Percentiles rank a stretch among this genome's conserved stretches.
phyloP scores from a whole-genome alignment of 1,140 invertebrate genomes.

The Drosophila virilis region DNA sequence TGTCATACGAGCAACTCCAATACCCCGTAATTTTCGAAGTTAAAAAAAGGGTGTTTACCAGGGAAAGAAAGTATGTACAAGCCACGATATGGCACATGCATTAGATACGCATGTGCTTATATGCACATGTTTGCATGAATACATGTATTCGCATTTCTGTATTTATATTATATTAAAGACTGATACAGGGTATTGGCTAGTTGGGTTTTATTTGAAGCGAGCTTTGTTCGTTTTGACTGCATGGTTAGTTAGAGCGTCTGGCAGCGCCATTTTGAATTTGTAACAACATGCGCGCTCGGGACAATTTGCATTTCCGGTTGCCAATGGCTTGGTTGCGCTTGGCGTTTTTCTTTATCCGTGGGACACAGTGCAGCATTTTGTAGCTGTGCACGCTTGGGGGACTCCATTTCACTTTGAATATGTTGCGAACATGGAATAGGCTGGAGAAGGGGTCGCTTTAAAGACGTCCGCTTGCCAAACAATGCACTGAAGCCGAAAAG shows the following conservation, averaged over 20 bases:
- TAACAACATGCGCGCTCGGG: constrained; percentile 73
- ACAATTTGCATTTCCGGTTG: constrained; percentile 80
- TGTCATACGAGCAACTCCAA: constrained; percentile 17
- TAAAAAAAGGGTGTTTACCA: not conserved
- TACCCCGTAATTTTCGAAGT: not conserved
- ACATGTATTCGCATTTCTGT: too few relatives aligned
- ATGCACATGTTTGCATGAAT: too few relatives aligned
- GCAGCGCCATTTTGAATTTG: constrained; percentile 76
- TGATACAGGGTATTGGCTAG: not conserved
- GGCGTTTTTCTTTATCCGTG: constrained; percentile 12
- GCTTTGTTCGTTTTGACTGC: constrained; percentile 41
- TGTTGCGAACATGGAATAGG: not conserved
- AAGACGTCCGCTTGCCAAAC: constrained; percentile 54
- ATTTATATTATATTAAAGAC: too few relatives aligned
- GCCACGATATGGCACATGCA: too few relatives aligned
- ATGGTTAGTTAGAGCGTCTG: constrained; percentile 67
- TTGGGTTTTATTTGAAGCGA: not conserved
- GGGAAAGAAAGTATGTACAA: not conserved
- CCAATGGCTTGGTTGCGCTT: constrained; percentile 56
- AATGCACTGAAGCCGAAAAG: constrained; percentile 20
- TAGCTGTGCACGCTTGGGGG: constrained; percentile 43
- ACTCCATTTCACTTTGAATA: constrained; percentile 68
- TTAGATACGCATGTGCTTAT: too few relatives aligned
- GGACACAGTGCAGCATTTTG: constrained; percentile 41
- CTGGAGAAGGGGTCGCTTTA: constrained; percentile 42